phyloP scores from a whole-genome alignment of 2,888 invertebrate genomes.

The Xiphydria camelus region DNA sequence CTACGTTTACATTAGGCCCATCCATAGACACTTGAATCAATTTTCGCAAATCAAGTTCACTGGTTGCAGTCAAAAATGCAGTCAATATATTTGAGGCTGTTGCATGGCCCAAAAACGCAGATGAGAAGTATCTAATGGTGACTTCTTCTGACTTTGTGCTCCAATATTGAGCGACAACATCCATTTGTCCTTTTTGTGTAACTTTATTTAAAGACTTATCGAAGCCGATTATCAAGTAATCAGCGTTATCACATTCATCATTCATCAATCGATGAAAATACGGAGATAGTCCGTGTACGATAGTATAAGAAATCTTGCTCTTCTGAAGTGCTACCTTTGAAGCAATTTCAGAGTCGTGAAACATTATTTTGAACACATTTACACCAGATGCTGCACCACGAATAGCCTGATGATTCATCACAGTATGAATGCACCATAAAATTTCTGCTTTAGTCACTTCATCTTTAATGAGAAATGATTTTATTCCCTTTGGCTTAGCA shows the following conservation, averaged over 20 bases:
- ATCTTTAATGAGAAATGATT: no score
- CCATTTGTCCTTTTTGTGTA: conserved; percentile 32
- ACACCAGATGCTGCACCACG: no score
- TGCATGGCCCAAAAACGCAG: conserved; percentile 23
- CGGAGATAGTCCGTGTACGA: conserved; percentile 20
- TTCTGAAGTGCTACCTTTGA: conserved; percentile 21
- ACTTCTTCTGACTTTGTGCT: conserved; percentile 24
- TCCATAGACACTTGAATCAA: conserved; percentile 31
- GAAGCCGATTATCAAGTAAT: conserved; percentile 22
- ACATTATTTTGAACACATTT: no score
- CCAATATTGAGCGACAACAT: conserved; percentile 33
- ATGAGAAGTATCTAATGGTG: conserved; percentile 30
- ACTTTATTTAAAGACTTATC: no score
- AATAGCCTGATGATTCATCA: no score
- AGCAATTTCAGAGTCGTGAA: conserved; percentile 23
- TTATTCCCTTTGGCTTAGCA: no score
- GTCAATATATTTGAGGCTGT: conserved; percentile 29
- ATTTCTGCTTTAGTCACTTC: no score
- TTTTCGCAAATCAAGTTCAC: no score
- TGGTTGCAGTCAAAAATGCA: conserved; percentile 15
- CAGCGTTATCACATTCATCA: conserved; percentile 10
- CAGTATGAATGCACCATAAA: no score
- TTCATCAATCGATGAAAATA: conserved; percentile 20
- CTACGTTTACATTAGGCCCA: conserved; percentile 29
- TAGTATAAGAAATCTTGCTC: no score